A percentile compares a stretch with the other conserved stretches of the same genome.
Conservation (phyloP, 2,113 vertebrate genomes). For the Reinhardtius hippoglossoides region DNA sequence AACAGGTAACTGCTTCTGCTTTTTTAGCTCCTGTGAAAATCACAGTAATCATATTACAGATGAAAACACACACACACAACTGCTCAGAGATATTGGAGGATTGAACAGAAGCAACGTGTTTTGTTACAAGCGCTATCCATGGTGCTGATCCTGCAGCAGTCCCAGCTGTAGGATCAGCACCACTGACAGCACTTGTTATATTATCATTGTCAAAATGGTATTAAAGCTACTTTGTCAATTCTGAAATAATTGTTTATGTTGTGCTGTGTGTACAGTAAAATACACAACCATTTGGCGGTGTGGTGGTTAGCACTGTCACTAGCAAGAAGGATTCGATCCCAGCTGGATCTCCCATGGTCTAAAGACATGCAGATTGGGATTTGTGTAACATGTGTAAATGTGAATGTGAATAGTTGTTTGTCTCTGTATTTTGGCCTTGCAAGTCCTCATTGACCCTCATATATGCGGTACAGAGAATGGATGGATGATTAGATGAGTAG, state of each 20-base stretch:
- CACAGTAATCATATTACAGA: conserved; percentile 29
- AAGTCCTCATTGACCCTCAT: neutral
- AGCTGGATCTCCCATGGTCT: neutral
- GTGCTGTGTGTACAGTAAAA: neutral
- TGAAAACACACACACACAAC: neutral
- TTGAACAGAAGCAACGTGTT: conserved; percentile 2
- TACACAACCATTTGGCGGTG: too few relatives aligned
- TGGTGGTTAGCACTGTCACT: neutral
- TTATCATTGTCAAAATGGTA: neutral
- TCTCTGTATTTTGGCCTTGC: neutral
- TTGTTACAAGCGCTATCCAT: conserved; percentile 6
- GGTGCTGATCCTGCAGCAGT: conserved; percentile 2
- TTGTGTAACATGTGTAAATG: too few relatives aligned
- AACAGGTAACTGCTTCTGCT: conserved; percentile 39
- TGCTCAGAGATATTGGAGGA: neutral
- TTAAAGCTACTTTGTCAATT: neutral
- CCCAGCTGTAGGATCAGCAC: conserved; percentile 14
- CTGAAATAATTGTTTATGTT: neutral
- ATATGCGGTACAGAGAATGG: neutral
- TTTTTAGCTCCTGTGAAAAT: conserved; percentile 23
- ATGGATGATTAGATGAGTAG: neutral
- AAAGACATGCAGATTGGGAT: neutral
- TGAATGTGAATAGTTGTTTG: neutral
- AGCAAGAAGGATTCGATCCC: neutral
- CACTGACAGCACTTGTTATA: conserved; percentile 3